A percentile compares a stretch with the other conserved stretches of the same genome.
Evolutionary conservation across 1,140 invertebrate species (phyloP).

Genomic region (Zaprionus capensis): DNA sequence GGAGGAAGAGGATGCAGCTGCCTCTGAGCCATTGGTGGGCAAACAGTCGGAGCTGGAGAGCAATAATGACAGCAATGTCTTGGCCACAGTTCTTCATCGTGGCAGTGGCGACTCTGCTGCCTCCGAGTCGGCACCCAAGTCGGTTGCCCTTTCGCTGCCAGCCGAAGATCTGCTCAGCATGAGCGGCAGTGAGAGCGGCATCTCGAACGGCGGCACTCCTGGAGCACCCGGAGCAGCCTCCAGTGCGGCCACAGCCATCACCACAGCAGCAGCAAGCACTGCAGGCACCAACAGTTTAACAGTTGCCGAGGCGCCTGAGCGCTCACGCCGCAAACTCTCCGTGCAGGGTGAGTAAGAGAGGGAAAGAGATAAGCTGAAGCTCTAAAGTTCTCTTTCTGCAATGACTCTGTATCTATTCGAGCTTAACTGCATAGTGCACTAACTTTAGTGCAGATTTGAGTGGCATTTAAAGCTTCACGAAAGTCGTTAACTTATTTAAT

Average conservation of each 20-base stretch:
- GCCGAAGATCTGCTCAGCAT: slow-evolving; percentile 72
- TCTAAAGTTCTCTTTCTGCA: no score
- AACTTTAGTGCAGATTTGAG: neutral
- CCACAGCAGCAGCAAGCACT: slow-evolving; percentile 26
- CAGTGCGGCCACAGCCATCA: slow-evolving; percentile 47
- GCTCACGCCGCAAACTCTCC: slow-evolving; percentile 72
- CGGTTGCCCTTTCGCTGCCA: slow-evolving; percentile 71
- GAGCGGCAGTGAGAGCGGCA: slow-evolving; percentile 67
- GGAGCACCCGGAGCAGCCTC: slow-evolving; percentile 17
- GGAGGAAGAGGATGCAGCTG: slow-evolving; percentile 65
- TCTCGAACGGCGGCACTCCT: slow-evolving; percentile 60
- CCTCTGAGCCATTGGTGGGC: slow-evolving; percentile 55
- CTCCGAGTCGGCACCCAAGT: slow-evolving; percentile 67
- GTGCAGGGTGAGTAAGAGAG: slow-evolving; percentile 70
- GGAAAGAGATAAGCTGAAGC: no score
- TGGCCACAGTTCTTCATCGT: slow-evolving; percentile 38
- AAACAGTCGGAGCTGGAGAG: slow-evolving; percentile 43
- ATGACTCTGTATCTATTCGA: neutral
- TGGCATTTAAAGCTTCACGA: neutral
- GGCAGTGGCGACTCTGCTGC: slow-evolving; percentile 63
- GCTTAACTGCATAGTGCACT: neutral
- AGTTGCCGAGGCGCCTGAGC: slow-evolving; percentile 68
- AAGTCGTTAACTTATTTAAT: slow-evolving; percentile 46
- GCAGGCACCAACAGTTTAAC: slow-evolving; percentile 61
- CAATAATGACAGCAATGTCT: slow-evolving; percentile 22